Evolutionary conservation across 2,113 vertebrate species (phyloP).

Genomic region (Xiphorhynchus elegans): DNA sequence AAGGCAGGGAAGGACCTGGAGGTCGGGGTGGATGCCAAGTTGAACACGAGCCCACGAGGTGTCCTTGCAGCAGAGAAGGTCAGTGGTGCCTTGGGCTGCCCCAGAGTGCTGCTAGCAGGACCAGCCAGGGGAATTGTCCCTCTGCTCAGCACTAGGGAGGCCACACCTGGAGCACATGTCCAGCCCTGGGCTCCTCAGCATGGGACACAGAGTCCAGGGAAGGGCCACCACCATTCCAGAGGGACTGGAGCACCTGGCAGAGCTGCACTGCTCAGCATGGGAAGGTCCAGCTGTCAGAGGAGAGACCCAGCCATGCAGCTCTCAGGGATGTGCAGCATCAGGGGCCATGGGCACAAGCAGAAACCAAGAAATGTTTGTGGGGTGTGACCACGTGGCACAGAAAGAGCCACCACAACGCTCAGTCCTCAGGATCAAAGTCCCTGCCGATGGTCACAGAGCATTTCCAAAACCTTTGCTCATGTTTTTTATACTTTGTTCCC

Average conservation of each 20-base stretch:
- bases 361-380: neutral
- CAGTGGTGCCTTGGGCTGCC: fast-evolving
- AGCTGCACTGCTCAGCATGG: neutral
- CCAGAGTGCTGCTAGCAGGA: neutral
- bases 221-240: neutral
- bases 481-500: neutral
- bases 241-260: neutral
- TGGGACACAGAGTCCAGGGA: neutral
- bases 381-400: neutral
- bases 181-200: neutral
- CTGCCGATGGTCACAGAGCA: neutral
- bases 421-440: neutral
- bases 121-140: neutral
- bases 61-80: neutral
- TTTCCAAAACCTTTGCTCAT: neutral
- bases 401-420: neutral
- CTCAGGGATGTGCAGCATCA: neutral
- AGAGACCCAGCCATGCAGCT: neutral
- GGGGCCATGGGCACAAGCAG: neutral
- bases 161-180: neutral
- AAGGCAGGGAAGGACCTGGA: neutral
- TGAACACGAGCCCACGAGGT: fast-evolving
- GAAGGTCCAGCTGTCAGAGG: neutral
- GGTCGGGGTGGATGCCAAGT: neutral
- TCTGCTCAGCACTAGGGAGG: neutral